Conservation (phyloP, 2,888 invertebrate species). For the Ophonus ardosiacus region DNA sequence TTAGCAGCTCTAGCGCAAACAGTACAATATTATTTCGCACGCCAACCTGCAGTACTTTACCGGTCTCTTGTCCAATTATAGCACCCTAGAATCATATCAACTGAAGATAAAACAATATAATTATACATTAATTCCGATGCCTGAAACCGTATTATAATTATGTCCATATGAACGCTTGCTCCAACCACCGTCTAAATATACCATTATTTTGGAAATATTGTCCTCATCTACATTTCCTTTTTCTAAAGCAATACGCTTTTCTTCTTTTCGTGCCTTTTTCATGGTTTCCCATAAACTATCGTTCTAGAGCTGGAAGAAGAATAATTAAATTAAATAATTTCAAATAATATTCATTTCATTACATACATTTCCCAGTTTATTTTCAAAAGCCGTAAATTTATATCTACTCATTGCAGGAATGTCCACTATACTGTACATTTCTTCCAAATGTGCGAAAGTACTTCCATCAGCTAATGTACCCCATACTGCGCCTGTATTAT, state of each 20-base stretch:
- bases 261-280: slow-evolving; percentile 43
- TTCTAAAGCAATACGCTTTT: slow-evolving; percentile 45
- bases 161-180: slow-evolving; percentile 58
- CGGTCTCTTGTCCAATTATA: no score
- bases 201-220: slow-evolving; percentile 43
- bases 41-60: no score
- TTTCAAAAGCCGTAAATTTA: slow-evolving; percentile 3
- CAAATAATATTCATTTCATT: background rate
- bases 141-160: slow-evolving; percentile 54
- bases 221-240: slow-evolving; percentile 31
- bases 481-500: slow-evolving; percentile 52
- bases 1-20: background rate
- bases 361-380: slow-evolving; percentile 16
- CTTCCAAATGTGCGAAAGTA: slow-evolving; percentile 18
- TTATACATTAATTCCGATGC: background rate
- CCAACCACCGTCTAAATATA: slow-evolving; percentile 61
- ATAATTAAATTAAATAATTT: background rate
- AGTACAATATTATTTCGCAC: background rate
- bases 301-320: slow-evolving; percentile 7
- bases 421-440: slow-evolving; percentile 25
- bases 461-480: slow-evolving; percentile 50
- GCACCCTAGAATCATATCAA: no score
- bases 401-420: slow-evolving; percentile 36
- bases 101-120: no score
- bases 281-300: background rate